Evolutionary conservation across 2,797 vertebrate genomes (phyloP), one percentile per base, ranked within the genome.

Genomic region (Anguilla megastoma): DNA sequence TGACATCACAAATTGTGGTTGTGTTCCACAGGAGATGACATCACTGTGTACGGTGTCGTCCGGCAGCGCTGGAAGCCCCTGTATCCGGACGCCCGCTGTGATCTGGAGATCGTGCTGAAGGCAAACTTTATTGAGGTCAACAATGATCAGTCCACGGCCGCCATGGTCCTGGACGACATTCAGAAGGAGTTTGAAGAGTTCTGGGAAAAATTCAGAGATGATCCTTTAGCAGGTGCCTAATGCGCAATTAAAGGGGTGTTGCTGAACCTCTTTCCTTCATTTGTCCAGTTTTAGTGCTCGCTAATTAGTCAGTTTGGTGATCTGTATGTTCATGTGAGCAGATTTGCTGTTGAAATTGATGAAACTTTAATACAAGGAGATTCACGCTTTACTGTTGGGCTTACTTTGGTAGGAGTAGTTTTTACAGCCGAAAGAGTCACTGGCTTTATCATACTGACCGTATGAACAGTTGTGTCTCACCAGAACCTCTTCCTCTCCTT

Each of bases 71-170:
- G 98, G 98, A 99, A 97, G 89, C 96, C 98, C 6, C 95, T 99
- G 89, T 94, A 91, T 0, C 95, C 96, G 69, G 96, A 95, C 30
- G 74, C 91, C 1, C 96, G 96, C 86, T 99, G 98, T 91, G 96
- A 98, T 45, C 94, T 98, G 91, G 98, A 99, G 92, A 96, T 99
- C 84, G 98, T 98, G 82, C 93, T 99, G 87, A 97, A 97, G 93
- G 98, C 98, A 12, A 99, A 99, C 94, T 97, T 97, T 3, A 88
- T 99, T 21, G 97, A 98, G 92, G 97, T 99, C 33, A 99, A 98
- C 92, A 99, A 99, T 85, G 97, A 98, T 86, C 97, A 98, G 89
- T 93, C 96, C 41, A 92, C 94, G 0, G 94, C 96, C 2, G 90
- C 96, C 54, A 87, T 96, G 60, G 93, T 97, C 86, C 95, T 97